Conservation (phyloP, 2,797 vertebrate genomes). For the Muraenolepis orangiensis region DNA sequence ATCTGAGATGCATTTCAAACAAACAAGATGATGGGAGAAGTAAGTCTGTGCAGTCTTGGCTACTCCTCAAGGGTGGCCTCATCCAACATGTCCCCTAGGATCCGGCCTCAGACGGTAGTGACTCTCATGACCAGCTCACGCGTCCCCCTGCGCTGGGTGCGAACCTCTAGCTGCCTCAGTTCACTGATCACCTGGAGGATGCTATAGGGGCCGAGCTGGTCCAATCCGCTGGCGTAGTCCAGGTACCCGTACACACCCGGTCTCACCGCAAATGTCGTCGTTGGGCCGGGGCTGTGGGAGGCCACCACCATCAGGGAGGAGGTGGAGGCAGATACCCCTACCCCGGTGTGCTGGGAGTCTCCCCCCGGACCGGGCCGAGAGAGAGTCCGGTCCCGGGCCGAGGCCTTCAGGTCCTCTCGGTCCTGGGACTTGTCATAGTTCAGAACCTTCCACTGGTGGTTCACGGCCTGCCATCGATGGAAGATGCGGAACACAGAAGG, state of each 20-base stretch:
- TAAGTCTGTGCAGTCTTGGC: conserved; percentile 55
- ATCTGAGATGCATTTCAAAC: conserved; percentile 68
- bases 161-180: conserved; percentile 85
- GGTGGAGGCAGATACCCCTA: conserved; percentile 82
- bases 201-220: conserved; percentile 97
- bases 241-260: conserved; percentile 54
- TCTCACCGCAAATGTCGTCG: conserved; percentile 58
- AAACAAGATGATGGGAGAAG: conserved; percentile 60
- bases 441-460: conserved; percentile 99
- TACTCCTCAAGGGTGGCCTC: neutral
- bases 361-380: conserved; percentile 41
- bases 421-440: conserved; percentile 97
- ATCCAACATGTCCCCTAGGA: conserved; percentile 25
- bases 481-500: conserved; percentile 98
- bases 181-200: conserved; percentile 97
- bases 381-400: conserved; percentile 77
- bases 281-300: conserved; percentile 71
- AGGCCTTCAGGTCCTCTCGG: conserved; percentile 85
- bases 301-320: conserved; percentile 80
- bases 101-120: conserved; percentile 93
- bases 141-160: conserved; percentile 79
- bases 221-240: conserved; percentile 70
- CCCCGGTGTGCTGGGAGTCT: conserved; percentile 68
- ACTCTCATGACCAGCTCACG: conserved; percentile 99
- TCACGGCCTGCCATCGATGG: conserved; percentile 98